These are phyloP conservation scores for Sphinx pinastri DNA, from an alignment of 2,888 invertebrate species.

Conservation along the genomic window DNA sequence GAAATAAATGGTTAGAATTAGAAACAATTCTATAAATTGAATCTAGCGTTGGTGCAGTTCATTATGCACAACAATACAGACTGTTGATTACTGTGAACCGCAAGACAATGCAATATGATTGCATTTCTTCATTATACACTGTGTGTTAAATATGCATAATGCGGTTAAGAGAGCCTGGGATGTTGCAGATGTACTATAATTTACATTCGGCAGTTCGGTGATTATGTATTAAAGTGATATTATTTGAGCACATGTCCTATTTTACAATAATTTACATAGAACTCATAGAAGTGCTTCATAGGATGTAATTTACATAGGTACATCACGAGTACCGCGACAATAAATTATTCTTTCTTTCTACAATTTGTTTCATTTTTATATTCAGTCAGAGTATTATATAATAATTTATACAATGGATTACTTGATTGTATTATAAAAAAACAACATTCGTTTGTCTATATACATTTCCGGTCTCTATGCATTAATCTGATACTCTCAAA, in stretches of 20 bases:
- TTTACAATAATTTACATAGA: too few relatives aligned
- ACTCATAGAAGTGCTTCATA: too few relatives aligned
- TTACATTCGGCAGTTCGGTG: not conserved
- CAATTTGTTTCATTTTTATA: too few relatives aligned
- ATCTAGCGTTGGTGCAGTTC: slow-evolving; percentile 25
- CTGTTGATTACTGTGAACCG: slow-evolving; percentile 31
- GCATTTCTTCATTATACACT: slow-evolving; percentile 25
- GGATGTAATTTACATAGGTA: too few relatives aligned
- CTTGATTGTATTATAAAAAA: too few relatives aligned
- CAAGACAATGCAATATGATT: slow-evolving; percentile 30
- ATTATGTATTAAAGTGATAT: not conserved
- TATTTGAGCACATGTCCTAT: not conserved
- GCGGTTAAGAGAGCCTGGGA: slow-evolving; percentile 11
- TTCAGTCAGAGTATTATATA: too few relatives aligned
- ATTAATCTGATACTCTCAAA: too few relatives aligned
- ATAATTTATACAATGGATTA: too few relatives aligned
- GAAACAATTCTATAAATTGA: slow-evolving; percentile 27
- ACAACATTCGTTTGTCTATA: too few relatives aligned
- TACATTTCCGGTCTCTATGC: too few relatives aligned
- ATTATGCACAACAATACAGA: slow-evolving; percentile 29
- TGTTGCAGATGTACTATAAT: not conserved
- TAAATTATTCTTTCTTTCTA: too few relatives aligned
- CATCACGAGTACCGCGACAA: too few relatives aligned
- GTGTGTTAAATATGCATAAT: slow-evolving; percentile 20
- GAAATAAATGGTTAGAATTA: slow-evolving; percentile 12